Conservation (phyloP, 2,797 vertebrate species). For the Cygnus olor region DNA sequence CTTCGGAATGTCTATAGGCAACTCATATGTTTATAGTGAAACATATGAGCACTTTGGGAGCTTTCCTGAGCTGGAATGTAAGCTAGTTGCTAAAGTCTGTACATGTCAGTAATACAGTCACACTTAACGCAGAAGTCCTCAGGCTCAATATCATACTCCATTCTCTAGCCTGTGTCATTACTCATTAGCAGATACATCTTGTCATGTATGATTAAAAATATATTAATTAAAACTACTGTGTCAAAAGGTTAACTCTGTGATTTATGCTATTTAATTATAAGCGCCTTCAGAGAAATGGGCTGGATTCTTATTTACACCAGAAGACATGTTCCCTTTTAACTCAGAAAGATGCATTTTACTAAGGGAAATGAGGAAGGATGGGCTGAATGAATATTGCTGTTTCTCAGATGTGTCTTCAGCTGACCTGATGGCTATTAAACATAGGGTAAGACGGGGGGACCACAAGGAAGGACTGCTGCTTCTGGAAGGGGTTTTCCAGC, state of each 20-base stretch:
- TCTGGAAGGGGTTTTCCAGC: background rate
- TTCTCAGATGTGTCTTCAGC: background rate
- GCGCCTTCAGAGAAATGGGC: conserved; percentile 23
- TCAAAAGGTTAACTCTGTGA: conserved; percentile 66
- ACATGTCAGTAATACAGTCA: background rate
- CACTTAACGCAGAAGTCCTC: background rate
- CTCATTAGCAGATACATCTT: conserved; percentile 41
- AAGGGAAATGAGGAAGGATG: background rate
- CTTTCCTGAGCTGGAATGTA: background rate
- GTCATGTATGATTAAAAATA: conserved; percentile 61
- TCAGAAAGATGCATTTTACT: conserved; percentile 28
- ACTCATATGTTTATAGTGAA: accelerated
- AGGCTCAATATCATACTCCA: background rate
- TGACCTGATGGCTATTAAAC: background rate
- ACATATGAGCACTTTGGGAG: background rate
- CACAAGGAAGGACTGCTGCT: background rate
- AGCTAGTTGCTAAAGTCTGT: background rate
- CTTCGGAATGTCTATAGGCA: background rate
- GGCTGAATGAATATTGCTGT: background rate
- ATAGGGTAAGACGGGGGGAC: background rate
- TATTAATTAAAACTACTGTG: conserved; percentile 62
- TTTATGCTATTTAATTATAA: conserved; percentile 60
- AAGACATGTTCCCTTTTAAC: conserved; percentile 17
- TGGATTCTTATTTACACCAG: conserved; percentile 46
- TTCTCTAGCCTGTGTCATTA: background rate